These are phyloP conservation scores for Drosophila fulvimacula DNA, from an alignment of 2,888 invertebrate genomes.

Conservation along the genomic window DNA sequence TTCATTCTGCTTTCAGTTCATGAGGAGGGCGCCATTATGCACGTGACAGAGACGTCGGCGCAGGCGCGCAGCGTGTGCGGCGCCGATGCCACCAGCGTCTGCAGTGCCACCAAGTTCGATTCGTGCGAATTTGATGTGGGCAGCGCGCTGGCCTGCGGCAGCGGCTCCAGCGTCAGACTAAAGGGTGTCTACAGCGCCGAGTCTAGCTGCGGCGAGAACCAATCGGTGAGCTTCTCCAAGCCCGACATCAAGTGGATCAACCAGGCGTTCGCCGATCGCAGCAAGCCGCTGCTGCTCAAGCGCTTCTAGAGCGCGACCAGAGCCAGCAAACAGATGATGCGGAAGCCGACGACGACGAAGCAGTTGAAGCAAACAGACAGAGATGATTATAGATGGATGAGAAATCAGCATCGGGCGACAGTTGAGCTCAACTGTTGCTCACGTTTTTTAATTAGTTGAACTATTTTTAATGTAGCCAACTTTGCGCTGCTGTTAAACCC, in stretches of 20 bases:
- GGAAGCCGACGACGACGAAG: not conserved
- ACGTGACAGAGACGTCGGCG: constrained; percentile 89
- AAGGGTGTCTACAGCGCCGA: constrained; percentile 92
- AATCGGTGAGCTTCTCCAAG: constrained; percentile 87
- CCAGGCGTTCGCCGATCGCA: constrained; percentile 79
- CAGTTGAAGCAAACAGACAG: constrained; percentile 13
- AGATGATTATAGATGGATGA: constrained; percentile 25
- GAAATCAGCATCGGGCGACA: constrained; percentile 32
- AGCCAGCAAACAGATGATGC: not conserved
- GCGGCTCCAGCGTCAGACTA: constrained; percentile 88
- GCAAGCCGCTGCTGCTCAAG: constrained; percentile 75
- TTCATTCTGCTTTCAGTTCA: constrained; percentile 87
- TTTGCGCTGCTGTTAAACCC: constrained; percentile 50
- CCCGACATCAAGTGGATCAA: constrained; percentile 87
- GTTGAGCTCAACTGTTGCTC: constrained; percentile 36
- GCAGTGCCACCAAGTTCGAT: constrained; percentile 89
- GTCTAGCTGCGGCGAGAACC: constrained; percentile 88
- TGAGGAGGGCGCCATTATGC: constrained; percentile 90
- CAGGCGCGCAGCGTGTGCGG: constrained; percentile 86
- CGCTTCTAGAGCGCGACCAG: constrained; percentile 57
- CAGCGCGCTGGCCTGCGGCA: constrained; percentile 92
- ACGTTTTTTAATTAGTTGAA: constrained; percentile 54
- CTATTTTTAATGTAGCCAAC: constrained; percentile 71
- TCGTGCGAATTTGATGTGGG: constrained; percentile 93
- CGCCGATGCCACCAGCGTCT: constrained; percentile 85